Evolutionary conservation across 2,888 invertebrate species (phyloP).

Genomic region (Phania funesta): DNA sequence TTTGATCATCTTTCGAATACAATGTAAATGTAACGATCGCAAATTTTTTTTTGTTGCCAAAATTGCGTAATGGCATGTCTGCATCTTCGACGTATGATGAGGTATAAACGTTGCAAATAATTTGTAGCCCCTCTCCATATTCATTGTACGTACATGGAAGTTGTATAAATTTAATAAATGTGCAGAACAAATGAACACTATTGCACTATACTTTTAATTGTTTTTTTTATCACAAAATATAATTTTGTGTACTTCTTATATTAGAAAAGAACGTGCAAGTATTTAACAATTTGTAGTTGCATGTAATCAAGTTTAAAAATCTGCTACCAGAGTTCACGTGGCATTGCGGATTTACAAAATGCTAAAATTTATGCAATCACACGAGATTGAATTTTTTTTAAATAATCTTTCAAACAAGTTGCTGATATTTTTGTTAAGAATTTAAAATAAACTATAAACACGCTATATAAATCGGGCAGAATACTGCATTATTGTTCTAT

Average conservation of each 20-base stretch:
- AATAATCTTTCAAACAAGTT: slow-evolving; percentile 19
- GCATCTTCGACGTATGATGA: not conserved
- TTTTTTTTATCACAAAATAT: not conserved
- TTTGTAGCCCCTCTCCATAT: slow-evolving; percentile 44
- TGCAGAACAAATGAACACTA: slow-evolving; percentile 23
- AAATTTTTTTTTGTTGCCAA: slow-evolving; percentile 18
- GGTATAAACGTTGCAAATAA: slow-evolving; percentile 27
- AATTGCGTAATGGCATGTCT: slow-evolving; percentile 39
- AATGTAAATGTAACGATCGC: slow-evolving; percentile 42
- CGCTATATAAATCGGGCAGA: not conserved
- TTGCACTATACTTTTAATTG: not conserved
- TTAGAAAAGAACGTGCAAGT: slow-evolving; percentile 28
- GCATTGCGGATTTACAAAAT: slow-evolving; percentile 43
- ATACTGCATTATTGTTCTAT: not conserved
- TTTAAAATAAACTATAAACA: not conserved
- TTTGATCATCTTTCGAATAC: too few relatives aligned
- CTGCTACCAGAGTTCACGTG: slow-evolving; percentile 58
- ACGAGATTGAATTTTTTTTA: slow-evolving; percentile 3
- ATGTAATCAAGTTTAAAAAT: slow-evolving; percentile 35
- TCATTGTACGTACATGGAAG: slow-evolving; percentile 49
- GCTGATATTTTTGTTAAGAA: not conserved
- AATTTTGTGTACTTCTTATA: not conserved
- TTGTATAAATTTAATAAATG: slow-evolving; percentile 27
- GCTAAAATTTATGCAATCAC: slow-evolving; percentile 11
- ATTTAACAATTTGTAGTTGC: slow-evolving; percentile 43